Base-by-base conservation (phyloP, 2,113 vertebrate genomes). In the Chunga burmeisteri region DNA sequence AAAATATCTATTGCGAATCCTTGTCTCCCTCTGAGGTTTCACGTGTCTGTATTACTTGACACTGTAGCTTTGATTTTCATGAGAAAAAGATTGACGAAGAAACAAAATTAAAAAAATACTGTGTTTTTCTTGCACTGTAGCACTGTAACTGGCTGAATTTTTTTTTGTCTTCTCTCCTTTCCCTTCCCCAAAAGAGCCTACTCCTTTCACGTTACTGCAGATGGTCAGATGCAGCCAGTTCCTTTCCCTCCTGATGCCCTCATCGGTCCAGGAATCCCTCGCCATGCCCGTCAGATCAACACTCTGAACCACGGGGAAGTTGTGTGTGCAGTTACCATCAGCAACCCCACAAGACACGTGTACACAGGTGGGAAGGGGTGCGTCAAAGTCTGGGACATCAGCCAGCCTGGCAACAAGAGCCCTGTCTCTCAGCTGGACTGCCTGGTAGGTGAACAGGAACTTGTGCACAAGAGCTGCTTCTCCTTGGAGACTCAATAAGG, bases 151-250 rank as follows among this genome's bases (percentile, higher is more conserved):
- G 40, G 7, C n/a, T 87, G 47, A 46, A 53, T 16, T 53, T 56
- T 22, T 52, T 50, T 47, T 49, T 58, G 4, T 85, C 61, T 83
- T 89, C 23, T 86, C 16, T 70, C 11, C 32, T 83, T 63, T 93
- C 11, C 21, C 8, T 49, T 50, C 59, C 70, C 82, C 56, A 7
- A 67, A 98, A 99, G 98, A 66, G 98, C 98, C 2, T 99, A 99
- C 91, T 99, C 98, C 84, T 99, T 99, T 96, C 98, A 98, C 1
- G 98, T 99, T 36, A 99, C 98, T 27, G 98, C 98, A 23, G 98
- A 99, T 21, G 98, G 98, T 34, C 98, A 99, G 97, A 99, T 99
- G 98, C 98, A 99, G 91, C 98, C 98, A 0, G 98, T 99, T 66
- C 98, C 98, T 44, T 99, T 99, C 55, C 98, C 98, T 93, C 98